Evolutionary conservation across 1,140 invertebrate species (phyloP).

Genomic region (Acromyrmex charruanus): DNA sequence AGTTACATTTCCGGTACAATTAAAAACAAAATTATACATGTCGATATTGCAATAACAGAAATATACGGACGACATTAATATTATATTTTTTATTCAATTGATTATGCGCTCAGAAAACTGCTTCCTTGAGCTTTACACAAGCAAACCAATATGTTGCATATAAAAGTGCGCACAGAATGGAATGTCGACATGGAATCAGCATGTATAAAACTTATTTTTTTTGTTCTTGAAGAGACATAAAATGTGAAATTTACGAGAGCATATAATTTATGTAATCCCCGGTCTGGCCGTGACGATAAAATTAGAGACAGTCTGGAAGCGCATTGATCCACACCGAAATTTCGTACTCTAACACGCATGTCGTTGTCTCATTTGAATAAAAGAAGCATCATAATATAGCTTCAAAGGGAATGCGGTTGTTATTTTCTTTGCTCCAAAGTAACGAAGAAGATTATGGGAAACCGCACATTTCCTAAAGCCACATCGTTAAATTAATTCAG

Average conservation of each 20-base stretch:
- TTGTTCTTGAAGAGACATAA: constrained; percentile 54
- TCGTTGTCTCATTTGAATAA: background rate
- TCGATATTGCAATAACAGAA: constrained; percentile 6
- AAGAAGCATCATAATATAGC: background rate
- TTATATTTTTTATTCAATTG: background rate
- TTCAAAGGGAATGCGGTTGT: background rate
- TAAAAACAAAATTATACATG: background rate
- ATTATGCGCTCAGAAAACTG: background rate
- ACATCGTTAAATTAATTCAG: constrained; percentile 11
- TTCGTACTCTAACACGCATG: constrained; percentile 1
- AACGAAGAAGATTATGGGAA: background rate
- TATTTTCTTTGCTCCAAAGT: constrained; percentile 22
- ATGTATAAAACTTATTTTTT: constrained; percentile 17
- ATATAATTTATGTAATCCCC: constrained; percentile 72
- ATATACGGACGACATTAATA: background rate
- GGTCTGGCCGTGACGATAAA: constrained; percentile 65
- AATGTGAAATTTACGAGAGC: constrained; percentile 65
- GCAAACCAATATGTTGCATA: background rate
- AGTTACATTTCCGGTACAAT: constrained; percentile 7
- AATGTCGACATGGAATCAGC: background rate
- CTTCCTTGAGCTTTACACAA: background rate
- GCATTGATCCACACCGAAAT: constrained; percentile 20
- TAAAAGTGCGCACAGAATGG: constrained; percentile 33
- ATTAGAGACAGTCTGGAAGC: constrained; percentile 63
- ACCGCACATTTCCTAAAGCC: background rate